Base-by-base conservation (phyloP, 2,113 vertebrate species). In the Esox niger region DNA sequence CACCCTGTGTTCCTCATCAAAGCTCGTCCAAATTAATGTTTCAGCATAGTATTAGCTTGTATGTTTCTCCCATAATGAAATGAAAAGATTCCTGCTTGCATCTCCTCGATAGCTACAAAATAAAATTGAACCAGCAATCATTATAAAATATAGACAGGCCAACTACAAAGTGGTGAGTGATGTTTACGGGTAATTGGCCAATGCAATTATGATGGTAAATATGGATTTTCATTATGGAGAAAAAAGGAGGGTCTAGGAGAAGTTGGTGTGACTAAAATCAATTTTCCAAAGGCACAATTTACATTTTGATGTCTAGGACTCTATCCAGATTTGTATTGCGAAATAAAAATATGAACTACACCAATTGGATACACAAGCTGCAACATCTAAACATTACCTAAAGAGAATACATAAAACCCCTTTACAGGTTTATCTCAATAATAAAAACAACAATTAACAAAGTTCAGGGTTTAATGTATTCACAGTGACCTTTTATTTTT, bases 111-210 rank as follows among this genome's bases (percentile, higher is more conserved):
- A 67, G 78, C 66, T 6, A 59, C 74, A 88, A 88, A 87, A 73
- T 79, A 78, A 82, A 81, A 79, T 73, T 60, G 66, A 85, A 73
- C 67, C 65, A 60, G 75, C 79, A 81, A 86, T 87, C 68, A 56
- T 61, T 70, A 68, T 68, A 15, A 70, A 74, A 80, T 31, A 43
- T 6, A 62, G 66, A 73, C 66, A 75, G 58, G 73, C 76, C 64
- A 67, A 79, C 84, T 88, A 87, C 79, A 88, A 88, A 86, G 87
- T 64, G 70, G 25, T 62, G 76, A 80, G 75, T 81, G 77, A 87
- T 88, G 84, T 87, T 88, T 87, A 81, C 64, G 71, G 57, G 68
- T 85, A 91, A 88, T 84, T 88, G 81, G 82, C 80, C 73, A 79
- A 79, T 78, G 79, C 75, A 82, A 87, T 83, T 86, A 84, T 76